Evolutionary conservation across 1,140 invertebrate species (phyloP), one percentile per base, ranked within the genome.

Genomic region (Rhizoglyphus robini): DNA sequence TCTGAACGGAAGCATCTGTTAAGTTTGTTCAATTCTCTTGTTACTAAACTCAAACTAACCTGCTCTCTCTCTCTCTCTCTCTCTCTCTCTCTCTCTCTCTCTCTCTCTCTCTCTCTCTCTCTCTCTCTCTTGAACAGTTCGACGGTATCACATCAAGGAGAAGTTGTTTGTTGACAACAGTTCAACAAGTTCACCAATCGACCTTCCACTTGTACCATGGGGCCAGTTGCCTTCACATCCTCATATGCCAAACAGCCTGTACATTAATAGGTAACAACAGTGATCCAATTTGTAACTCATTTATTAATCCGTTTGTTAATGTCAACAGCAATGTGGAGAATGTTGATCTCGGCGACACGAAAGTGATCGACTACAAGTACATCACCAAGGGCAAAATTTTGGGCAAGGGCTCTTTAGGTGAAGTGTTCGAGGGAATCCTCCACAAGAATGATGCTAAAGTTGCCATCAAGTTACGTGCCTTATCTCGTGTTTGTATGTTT

Each of bases 361-460:
- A 89, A 0, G 88, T 89, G 72, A 87, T 96, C 57, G 80, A 83
- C 31, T 80, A 86, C 61, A 85, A 86, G 48, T 82, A 85, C 72
- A 86, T 97, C 46, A 87, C 84, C 0, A 74, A 92, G 1, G 86
- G 83, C 0, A 90, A 91, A 74, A 91, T 93, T 72, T 77, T 97
- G 41, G 94, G 93, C 0, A 90, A 88, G 67, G 95, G 94, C 1
- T 91, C 91, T n/a, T 97, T 97, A 74, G 94, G 93, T 2, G 91
- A 96, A 77, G 94, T 97, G 1, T 95, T 88, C 74, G 89, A 95
- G 79, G 94, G 92, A 0, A 81, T 84, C 46, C 47, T 47, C 0
- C 63, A 65, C 41, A 58, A 75, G 15, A 29, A 76, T 20, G 69
- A 76, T 4, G 82, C 83, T 11, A 83, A 83, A 74, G 87, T 92